Conservation (phyloP, 2,113 vertebrate species). For the Aplodontia rufa region DNA sequence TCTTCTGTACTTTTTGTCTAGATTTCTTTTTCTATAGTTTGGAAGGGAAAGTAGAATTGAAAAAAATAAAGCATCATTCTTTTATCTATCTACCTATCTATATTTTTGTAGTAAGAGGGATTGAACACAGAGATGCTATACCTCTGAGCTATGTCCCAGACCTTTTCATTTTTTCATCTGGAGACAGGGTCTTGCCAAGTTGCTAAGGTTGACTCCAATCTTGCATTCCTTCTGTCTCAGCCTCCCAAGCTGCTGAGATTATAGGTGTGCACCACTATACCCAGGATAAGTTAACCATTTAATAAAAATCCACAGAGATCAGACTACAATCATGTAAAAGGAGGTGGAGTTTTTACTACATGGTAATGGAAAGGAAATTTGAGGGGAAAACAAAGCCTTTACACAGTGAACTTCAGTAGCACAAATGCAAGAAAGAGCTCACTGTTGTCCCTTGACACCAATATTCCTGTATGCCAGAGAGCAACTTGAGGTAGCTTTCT, state of each 20-base stretch:
- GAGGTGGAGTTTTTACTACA: conserved; percentile 22
- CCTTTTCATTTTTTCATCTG: too few relatives aligned
- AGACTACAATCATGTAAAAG: conserved; percentile 12
- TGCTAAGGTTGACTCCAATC: too few relatives aligned
- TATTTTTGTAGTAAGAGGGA: too few relatives aligned
- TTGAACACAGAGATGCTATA: too few relatives aligned
- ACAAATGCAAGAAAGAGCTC: conserved; percentile 67
- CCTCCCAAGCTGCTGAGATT: too few relatives aligned
- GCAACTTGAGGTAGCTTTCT: conserved; percentile 63
- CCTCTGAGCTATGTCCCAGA: too few relatives aligned
- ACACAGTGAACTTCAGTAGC: conserved; percentile 36
- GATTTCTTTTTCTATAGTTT: background rate
- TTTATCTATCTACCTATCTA: too few relatives aligned
- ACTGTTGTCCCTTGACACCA: conserved; percentile 53
- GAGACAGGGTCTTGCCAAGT: too few relatives aligned
- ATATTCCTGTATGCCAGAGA: conserved; percentile 67
- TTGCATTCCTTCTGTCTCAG: too few relatives aligned
- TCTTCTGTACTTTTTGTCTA: background rate
- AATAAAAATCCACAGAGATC: conserved; percentile 39
- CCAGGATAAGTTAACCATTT: background rate
- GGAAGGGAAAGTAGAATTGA: conserved; percentile 36
- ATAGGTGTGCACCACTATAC: too few relatives aligned
- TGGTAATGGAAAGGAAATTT: conserved; percentile 30
- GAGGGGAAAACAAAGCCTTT: background rate
- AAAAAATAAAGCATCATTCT: conserved; percentile 13